Conservation (phyloP, 2,797 vertebrate species). For the Bovichtus variegatus region DNA sequence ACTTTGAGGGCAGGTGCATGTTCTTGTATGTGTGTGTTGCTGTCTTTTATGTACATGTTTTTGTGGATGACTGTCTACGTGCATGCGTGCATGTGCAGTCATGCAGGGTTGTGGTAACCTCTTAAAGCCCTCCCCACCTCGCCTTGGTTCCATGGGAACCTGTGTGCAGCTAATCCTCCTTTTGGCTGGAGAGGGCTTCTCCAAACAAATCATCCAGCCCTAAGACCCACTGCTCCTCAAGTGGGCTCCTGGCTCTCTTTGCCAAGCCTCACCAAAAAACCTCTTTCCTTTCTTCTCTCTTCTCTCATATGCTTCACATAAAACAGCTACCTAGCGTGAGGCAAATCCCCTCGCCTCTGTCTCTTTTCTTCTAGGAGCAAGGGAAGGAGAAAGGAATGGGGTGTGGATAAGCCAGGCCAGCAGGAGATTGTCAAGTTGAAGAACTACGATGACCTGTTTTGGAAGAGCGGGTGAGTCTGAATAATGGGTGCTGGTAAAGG, state of each 20-base stretch:
- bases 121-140: constrained; percentile 63
- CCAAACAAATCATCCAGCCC: constrained; percentile 82
- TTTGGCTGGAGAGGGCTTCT: constrained; percentile 77
- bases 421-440: constrained; percentile 82
- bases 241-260: constrained; percentile 77
- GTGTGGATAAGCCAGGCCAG: constrained; percentile 81
- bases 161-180: constrained; percentile 74
- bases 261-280: constrained; percentile 68
- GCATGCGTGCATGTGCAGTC: constrained; percentile 19
- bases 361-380: constrained; percentile 77
- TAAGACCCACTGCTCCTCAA: constrained; percentile 78
- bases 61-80: constrained; percentile 9
- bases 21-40: background rate
- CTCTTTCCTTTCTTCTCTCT: constrained; percentile 65
- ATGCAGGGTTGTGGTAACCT: constrained; percentile 52
- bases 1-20: constrained; percentile 7
- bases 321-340: constrained; percentile 82
- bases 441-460: constrained; percentile 79
- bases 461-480: constrained; percentile 57
- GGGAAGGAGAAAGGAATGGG: constrained; percentile 81
- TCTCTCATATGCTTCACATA: constrained; percentile 80
- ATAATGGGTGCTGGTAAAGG: constrained; percentile 62
- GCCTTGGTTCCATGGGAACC: constrained; percentile 81
- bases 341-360: constrained; percentile 81
- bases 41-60: background rate